Base-by-base conservation (phyloP, 2,888 invertebrate species). In the Tenthredo distinguenda region DNA sequence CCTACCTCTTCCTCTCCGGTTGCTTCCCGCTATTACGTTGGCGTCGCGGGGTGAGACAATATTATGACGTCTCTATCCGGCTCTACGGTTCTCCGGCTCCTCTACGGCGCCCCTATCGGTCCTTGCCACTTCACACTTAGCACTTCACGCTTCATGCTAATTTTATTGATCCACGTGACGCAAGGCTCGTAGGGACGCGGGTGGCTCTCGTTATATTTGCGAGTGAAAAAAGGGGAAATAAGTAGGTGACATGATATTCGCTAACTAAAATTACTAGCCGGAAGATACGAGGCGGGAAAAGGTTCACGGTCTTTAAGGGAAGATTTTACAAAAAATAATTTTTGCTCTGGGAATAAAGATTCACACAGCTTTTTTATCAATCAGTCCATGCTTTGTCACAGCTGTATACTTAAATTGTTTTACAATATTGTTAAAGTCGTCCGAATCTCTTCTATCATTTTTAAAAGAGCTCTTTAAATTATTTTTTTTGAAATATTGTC, bases 21-120 rank as follows among this genome's bases (percentile, higher is more conserved):
- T 83, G 81, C 62, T 50, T 79, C 86, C 87, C 86, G 86, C 86
- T 85, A 86, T 83, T 84, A 86, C 74, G 87, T 86, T 37, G 90
- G 90, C 91, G 90, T 91, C 90, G 89, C 86, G 87, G 88, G 87
- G 88, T 89, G 88, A 89, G 90, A 90, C 90, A 92, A 92, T 91
- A 91, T 92, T 92, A 91, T 91, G 91, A 92, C 91, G 90, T 91
- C 90, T 92, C 89, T 87, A 89, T 91, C 89, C 90, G 90, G 88
- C 86, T 83, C 76, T 74, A 40, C 65, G 50, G 58, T 77, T 84
- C 81, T 86, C 86, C 85, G 86, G 84, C 85, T 72, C 86, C 86
- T 85, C 82, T 86, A 84, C 83, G 85, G 85, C 87, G 85, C 85
- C 85, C 87, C 84, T 86, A 68, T 86, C 87, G 79, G 76, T 86